Evolutionary conservation across 2,888 invertebrate genomes (phyloP).

Genomic region (Erannis defoliaria): DNA sequence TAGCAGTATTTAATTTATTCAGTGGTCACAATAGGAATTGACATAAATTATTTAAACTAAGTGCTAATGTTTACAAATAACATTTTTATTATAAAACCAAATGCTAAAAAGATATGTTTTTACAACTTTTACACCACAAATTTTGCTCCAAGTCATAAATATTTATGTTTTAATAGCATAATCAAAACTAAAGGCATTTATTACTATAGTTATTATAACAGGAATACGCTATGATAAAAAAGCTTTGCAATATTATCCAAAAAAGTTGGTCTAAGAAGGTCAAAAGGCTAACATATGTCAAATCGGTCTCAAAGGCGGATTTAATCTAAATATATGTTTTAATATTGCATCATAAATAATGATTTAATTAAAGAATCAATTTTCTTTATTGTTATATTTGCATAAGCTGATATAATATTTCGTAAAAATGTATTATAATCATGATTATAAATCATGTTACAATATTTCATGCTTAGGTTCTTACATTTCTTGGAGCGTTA

Average conservation of each 20-base stretch:
- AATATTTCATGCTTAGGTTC: no score
- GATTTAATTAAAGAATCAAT: slow-evolving; percentile 15
- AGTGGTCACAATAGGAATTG: no score
- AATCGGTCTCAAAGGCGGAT: slow-evolving; percentile 5
- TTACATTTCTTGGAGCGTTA: no score
- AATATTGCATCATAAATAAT: slow-evolving; percentile 9
- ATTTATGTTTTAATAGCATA: background rate
- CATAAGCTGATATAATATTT: slow-evolving; percentile 16
- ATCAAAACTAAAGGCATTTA: background rate
- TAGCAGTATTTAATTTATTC: no score
- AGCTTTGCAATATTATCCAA: slow-evolving; percentile 1
- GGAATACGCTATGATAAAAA: background rate
- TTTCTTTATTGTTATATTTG: slow-evolving; percentile 21
- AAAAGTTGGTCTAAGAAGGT: slow-evolving; percentile 14
- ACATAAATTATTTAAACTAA: no score
- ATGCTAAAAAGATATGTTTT: no score
- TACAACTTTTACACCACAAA: background rate
- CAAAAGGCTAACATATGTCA: slow-evolving; percentile 12
- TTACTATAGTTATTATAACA: background rate
- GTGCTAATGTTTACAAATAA: background rate
- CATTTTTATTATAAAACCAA: no score
- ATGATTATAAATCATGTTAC: no score
- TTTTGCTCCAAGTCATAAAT: background rate
- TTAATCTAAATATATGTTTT: slow-evolving; percentile 29
- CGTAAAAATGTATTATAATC: no score